Evolutionary conservation across 2,113 vertebrate species (phyloP), one percentile per base, ranked within the genome.

Genomic region (Colistium nudipinnis): DNA sequence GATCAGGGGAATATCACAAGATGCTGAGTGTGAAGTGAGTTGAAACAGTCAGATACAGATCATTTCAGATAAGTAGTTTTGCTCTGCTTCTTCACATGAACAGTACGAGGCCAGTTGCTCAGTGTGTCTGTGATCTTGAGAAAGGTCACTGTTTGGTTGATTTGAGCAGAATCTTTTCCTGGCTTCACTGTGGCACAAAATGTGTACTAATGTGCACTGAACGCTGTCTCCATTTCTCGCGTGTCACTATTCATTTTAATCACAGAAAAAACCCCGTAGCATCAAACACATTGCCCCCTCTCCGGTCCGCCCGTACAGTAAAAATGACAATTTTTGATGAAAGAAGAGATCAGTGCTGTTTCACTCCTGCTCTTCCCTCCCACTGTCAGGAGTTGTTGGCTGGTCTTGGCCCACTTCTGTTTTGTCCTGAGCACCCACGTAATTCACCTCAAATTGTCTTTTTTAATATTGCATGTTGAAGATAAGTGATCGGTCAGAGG

Each of bases 121-220:
- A 38, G 7, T 12, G 27, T 25, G 27, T 3, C 1, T 49, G 11
- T 4, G 27, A 13, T 22, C 28, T 22, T 64, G 43, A 14, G 39
- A 56, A 62, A 74, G 55, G 44, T 38, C 72, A 56, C 27, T 75
- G 55, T 56, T 47, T 63, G 17, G 27, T 59, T 56, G 31, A 66
- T 52, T 69, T 17, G 4, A 72, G 74, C 54, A n/a, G 74, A 78
- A 76, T 65, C 62, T 64, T 66, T 85, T 36, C 74, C 49, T 45
- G 28, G 25, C 17, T 27, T 45, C 43, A 53, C 36, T 24, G 51
- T 52, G 62, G 41, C 33, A 4, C 27, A n/a, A n/a, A n/a, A n/a
- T n/a, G n/a, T n/a, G n/a, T n/a, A n/a, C n/a, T n/a, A 14, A 24
- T 72, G 39, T 55, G 17, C 19, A 25, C 12, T 75, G 19, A 31